Conservation (phyloP, 2,888 invertebrate genomes). For the Podotricha telesiphe region DNA sequence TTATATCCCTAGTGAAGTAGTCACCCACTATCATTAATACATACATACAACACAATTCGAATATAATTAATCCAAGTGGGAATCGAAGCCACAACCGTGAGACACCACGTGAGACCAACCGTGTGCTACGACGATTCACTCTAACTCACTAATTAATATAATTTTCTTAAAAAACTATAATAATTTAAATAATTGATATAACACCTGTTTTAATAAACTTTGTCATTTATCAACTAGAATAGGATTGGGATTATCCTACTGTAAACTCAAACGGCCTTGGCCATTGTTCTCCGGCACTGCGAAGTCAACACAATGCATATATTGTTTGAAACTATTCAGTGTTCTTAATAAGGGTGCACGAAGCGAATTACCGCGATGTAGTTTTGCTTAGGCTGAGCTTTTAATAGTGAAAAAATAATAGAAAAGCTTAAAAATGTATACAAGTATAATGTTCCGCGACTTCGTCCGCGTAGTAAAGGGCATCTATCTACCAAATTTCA, state of each 20-base stretch:
- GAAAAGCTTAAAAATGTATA: neutral
- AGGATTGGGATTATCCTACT: conserved; percentile 28
- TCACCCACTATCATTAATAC: too few species aligned
- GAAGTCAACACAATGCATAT: conserved; percentile 37
- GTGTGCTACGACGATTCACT: too few species aligned
- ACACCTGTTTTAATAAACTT: conserved; percentile 11
- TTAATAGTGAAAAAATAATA: neutral
- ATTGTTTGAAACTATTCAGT: conserved; percentile 31
- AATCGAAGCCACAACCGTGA: too few species aligned
- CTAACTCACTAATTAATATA: too few species aligned
- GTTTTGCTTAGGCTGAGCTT: neutral
- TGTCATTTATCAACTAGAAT: conserved; percentile 21
- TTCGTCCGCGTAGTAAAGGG: too few species aligned
- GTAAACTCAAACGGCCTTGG: conserved; percentile 37
- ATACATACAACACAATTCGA: too few species aligned
- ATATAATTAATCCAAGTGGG: too few species aligned
- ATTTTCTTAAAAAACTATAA: neutral
- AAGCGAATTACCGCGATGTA: conserved; percentile 17
- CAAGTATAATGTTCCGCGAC: too few species aligned
- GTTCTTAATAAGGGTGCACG: conserved; percentile 25
- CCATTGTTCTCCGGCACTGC: conserved; percentile 37
- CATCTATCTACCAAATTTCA: too few species aligned
- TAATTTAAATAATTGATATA: conserved; percentile 1
- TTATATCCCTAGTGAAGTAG: too few species aligned
- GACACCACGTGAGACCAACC: too few species aligned